Percentiles rank a stretch among this genome's conserved stretches.
phyloP scores from a whole-genome alignment of 2,797 vertebrate species.

The Danio kyathit region DNA sequence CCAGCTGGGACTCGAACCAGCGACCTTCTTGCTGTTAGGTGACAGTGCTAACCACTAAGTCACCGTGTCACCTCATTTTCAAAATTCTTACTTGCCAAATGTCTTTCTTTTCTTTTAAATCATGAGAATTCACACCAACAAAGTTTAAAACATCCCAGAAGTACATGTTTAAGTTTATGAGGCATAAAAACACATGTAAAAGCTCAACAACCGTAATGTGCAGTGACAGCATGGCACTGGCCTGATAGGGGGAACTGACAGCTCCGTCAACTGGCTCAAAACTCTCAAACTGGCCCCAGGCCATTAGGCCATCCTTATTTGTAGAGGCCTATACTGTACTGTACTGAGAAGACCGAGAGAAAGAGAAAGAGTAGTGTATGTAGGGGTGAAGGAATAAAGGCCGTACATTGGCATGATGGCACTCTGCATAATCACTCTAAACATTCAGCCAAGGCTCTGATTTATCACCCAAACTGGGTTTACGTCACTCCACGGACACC shows the following conservation, averaged over 20 bases:
- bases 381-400: conserved; percentile 51
- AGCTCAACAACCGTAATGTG: conserved; percentile 15
- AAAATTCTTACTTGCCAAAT: not conserved
- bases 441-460: conserved; percentile 58
- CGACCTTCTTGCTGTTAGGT: no score
- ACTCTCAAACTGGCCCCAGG: conserved; percentile 7
- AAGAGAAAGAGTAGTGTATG: conserved; percentile 59
- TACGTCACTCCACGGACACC: conserved; percentile 50
- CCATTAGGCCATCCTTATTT: conserved; percentile 25
- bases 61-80: no score
- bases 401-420: conserved; percentile 56
- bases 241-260: conserved; percentile 12
- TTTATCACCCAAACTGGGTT: conserved; percentile 64
- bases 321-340: not conserved
- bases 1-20: no score
- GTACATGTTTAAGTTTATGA: conserved; percentile 18
- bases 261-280: conserved; percentile 19
- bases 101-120: not conserved
- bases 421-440: conserved; percentile 65
- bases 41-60: no score
- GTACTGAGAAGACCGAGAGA: conserved; percentile 17
- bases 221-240: conserved; percentile 6
- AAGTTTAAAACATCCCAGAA: conserved; percentile 2
- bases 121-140: not conserved
- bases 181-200: conserved; percentile 27